Percentiles rank a stretch among this genome's conserved stretches.
These are phyloP conservation scores for Darevskia mixta DNA, from an alignment of 2,797 vertebrate species.

Conservation along the genomic window DNA sequence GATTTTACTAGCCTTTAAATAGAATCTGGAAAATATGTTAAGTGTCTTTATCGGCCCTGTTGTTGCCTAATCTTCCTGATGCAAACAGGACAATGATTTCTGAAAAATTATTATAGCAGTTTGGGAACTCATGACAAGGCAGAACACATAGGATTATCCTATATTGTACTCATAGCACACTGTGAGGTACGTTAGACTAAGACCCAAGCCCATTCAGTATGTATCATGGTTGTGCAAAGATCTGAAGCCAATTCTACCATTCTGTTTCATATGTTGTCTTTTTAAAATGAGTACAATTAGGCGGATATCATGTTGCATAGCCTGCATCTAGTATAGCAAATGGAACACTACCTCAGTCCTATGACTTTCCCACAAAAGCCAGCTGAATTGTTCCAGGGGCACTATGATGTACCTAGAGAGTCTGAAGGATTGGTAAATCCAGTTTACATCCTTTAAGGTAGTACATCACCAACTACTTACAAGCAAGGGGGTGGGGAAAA, in stretches of 20 bases:
- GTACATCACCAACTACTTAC: background rate
- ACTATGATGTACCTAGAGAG: background rate
- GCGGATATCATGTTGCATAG: background rate
- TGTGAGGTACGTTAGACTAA: background rate
- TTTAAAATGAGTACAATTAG: background rate
- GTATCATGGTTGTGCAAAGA: background rate
- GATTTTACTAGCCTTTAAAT: background rate
- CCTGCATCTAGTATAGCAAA: background rate
- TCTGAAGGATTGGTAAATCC: background rate
- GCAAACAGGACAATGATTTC: background rate
- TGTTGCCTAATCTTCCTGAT: background rate
- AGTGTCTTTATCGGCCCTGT: background rate
- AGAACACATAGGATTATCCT: background rate
- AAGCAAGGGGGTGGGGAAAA: accelerated
- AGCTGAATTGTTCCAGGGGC: background rate
- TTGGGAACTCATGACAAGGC: background rate
- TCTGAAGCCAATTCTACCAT: background rate
- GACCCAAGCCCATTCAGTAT: background rate
- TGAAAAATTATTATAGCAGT: background rate
- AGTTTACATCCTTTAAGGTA: background rate
- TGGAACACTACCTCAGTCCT: background rate
- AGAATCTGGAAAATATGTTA: background rate
- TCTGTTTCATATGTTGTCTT: background rate
- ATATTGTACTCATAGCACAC: background rate
- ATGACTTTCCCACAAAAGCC: background rate